A percentile compares a stretch with the other conserved stretches of the same genome.
Evolutionary conservation across 2,113 vertebrate species (phyloP).

Genomic region (Trogon surrucura): DNA sequence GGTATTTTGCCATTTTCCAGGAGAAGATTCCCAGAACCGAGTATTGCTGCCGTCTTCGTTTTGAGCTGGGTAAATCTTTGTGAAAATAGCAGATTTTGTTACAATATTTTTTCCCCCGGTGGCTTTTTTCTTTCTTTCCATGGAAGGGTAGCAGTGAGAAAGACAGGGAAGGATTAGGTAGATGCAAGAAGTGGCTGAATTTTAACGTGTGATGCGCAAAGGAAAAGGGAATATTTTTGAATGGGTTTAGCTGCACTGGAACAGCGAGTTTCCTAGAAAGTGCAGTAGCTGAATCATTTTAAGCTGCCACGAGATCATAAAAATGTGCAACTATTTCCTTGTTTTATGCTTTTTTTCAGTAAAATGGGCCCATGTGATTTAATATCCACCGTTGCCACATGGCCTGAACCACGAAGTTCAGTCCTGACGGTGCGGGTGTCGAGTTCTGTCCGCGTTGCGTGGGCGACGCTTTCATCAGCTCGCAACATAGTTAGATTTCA

Average conservation of each 20-base stretch:
- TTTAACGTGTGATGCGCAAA: background rate
- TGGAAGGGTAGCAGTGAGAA: background rate
- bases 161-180: background rate
- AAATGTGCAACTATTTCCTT: background rate
- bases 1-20: background rate
- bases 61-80: background rate
- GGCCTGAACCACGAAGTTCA: background rate
- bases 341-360: background rate
- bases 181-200: background rate
- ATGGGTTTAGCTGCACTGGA: background rate
- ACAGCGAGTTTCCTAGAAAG: background rate
- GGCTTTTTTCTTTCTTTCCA: background rate
- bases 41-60: background rate
- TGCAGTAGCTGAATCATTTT: background rate
- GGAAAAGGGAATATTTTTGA: background rate
- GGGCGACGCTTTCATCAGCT: background rate
- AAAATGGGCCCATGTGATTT: background rate
- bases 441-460: background rate
- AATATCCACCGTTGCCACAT: background rate
- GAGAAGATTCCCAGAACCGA: background rate
- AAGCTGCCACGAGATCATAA: background rate
- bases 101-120: background rate
- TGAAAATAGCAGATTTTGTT: background rate
- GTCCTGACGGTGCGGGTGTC: fast-evolving
- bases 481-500: background rate